A percentile compares a stretch with the other conserved stretches of the same genome.
Conservation (phyloP, 2,797 vertebrate genomes). For the Triplophysa bombifrons region DNA sequence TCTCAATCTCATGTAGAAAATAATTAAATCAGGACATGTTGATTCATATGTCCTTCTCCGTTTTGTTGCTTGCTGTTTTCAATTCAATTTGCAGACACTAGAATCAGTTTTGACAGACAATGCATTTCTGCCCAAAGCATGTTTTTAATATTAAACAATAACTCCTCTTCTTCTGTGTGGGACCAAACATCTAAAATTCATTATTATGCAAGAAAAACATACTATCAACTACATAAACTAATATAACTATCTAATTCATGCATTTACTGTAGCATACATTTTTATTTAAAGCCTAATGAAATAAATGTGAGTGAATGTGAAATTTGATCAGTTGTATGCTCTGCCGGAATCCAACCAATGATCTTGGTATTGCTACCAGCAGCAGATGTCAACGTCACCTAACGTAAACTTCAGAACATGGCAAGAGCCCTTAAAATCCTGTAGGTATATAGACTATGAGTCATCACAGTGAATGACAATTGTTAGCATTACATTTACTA, state of each 20-base stretch:
- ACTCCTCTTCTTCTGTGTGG: background rate
- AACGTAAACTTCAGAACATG: background rate
- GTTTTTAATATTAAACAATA: background rate
- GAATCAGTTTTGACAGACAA: background rate
- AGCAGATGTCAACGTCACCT: background rate
- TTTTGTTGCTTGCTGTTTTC: background rate
- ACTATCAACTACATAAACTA: background rate
- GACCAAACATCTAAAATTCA: background rate
- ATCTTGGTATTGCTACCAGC: background rate
- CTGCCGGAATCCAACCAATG: background rate
- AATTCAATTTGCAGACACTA: slow-evolving; percentile 2
- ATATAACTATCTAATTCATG: background rate
- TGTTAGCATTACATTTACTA: background rate
- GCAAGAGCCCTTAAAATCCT: slow-evolving; percentile 10
- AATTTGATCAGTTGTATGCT: background rate
- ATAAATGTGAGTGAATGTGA: background rate
- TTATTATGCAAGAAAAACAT: background rate
- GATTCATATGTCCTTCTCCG: background rate
- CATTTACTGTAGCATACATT: background rate
- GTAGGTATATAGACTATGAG: background rate
- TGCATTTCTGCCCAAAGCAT: background rate
- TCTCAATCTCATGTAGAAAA: background rate
- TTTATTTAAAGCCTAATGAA: background rate
- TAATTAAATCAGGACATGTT: background rate
- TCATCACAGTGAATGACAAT: background rate